Evolutionary conservation across 2,797 vertebrate species (phyloP).

Genomic region (Leuciscus waleckii): DNA sequence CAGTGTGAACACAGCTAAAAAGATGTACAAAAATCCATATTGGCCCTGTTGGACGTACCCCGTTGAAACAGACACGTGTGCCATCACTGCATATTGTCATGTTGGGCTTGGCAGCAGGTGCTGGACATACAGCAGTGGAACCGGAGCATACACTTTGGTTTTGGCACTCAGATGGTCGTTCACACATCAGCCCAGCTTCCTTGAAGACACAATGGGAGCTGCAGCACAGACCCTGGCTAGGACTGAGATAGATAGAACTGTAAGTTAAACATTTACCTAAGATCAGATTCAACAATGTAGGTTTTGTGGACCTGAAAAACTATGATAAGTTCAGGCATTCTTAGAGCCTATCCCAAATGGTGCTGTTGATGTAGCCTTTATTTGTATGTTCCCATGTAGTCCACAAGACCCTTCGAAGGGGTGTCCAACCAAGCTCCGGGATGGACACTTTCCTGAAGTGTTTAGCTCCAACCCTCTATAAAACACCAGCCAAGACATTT

Average conservation of each 20-base stretch:
- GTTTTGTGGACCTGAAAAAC: background rate
- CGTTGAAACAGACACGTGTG: constrained; percentile 79
- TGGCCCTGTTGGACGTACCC: constrained; percentile 72
- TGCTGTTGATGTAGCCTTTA: background rate
- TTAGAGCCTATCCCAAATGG: background rate
- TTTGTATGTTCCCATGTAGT: background rate
- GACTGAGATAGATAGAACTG: constrained; percentile 67
- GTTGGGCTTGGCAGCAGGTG: constrained; percentile 76
- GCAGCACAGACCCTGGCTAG: constrained; percentile 85
- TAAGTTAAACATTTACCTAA: constrained; percentile 25
- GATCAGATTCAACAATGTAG: background rate
- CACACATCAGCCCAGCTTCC: constrained; percentile 65
- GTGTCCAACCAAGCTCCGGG: background rate
- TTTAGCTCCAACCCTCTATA: background rate
- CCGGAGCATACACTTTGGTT: constrained; percentile 75
- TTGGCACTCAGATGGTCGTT: constrained; percentile 79
- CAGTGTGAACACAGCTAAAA: background rate
- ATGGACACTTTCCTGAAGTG: background rate
- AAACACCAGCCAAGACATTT: background rate
- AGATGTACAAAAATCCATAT: background rate
- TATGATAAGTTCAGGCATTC: background rate
- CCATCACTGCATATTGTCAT: constrained; percentile 77
- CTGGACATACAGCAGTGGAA: constrained; percentile 71
- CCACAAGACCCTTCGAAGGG: background rate
- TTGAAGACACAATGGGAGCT: constrained; percentile 73